Evolutionary conservation across 2,888 invertebrate species (phyloP), one percentile per base, ranked within the genome.

Genomic region (Drosophila anomalata): DNA sequence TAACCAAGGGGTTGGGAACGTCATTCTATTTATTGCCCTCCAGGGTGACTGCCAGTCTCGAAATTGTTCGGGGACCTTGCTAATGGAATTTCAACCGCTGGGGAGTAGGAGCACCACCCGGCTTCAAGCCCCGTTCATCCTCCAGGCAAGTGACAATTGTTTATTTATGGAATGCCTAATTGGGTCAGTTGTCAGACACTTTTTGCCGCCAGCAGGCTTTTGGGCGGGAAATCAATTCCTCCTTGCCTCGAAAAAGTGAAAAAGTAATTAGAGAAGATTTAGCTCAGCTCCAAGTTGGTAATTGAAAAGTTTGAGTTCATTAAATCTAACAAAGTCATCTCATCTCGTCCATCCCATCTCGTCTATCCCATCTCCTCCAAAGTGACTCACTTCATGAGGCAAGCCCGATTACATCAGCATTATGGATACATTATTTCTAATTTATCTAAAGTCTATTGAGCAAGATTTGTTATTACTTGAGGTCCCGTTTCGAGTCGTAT

Each of bases 101-200:
- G 22, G 17, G 6, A 26, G 7, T n/a, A 17, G 31, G 6, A 31
- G 22, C n/a, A 31, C 22, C 31, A 12, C 2, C 26, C 9, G 11
- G 41, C 41, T 9, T 17, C 41, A n/a, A n/a, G 41, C 17, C 36
- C 47, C 44, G 12, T 48, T 17, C 55, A 20, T 24, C 11, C 50
- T 14, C 12, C 39, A 7, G 24, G 14, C 52, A 54, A 31, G 65
- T 65, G 62, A 62, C 54, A 65, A 63, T 63, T 36, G 62, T 48
- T 55, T 66, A 66, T 66, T 66, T 63, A 63, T 66, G 55, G 65
- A 66, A 66, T 63, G 63, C 54, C 42, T 62, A 66, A 66, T 66
- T 66, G 55, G 65, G 65, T 66, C 65, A 65, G 20, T 52, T 26
- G 26, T 42, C 42, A 9, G 17, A 12, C 50, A 12, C 17, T 11